Conservation (phyloP, 2,797 vertebrate genomes). For the Chaenodraco wilsoni region DNA sequence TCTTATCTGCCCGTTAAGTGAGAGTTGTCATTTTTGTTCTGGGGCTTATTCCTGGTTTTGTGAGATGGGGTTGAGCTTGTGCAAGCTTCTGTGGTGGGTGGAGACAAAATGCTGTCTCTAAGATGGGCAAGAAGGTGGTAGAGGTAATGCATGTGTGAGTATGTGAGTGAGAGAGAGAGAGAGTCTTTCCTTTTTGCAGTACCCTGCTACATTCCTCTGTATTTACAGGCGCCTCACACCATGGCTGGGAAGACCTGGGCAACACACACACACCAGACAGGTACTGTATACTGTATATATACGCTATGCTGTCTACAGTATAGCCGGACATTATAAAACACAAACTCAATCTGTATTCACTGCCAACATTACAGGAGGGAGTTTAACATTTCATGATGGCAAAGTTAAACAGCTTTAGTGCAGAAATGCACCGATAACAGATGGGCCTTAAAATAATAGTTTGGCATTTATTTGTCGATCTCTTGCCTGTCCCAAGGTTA, state of each 20-base stretch:
- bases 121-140: constrained; percentile 41
- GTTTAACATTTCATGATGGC: too few species aligned
- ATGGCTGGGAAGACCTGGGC: constrained; percentile 20
- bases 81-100: constrained; percentile 45
- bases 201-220: constrained; percentile 75
- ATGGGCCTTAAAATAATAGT: too few species aligned
- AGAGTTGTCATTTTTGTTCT: constrained; percentile 27
- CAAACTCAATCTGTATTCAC: neutral
- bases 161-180: constrained; percentile 13
- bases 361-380: neutral
- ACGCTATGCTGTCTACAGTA: neutral
- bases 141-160: constrained; percentile 8
- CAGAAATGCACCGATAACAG: too few species aligned
- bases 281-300: too few species aligned
- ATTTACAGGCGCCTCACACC: constrained; percentile 50
- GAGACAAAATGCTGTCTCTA: constrained; percentile 38
- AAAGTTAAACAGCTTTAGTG: too few species aligned
- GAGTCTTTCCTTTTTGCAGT: constrained; percentile 59
- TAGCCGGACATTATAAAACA: constrained; percentile 6
- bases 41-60: constrained; percentile 32
- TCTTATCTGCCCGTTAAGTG: constrained; percentile 38
- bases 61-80: constrained; percentile 33
- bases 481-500: too few species aligned
- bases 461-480: too few species aligned
- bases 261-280: constrained; percentile 12